phyloP scores from a whole-genome alignment of 2,888 invertebrate genomes.

The Neoitamus cyanurus region DNA sequence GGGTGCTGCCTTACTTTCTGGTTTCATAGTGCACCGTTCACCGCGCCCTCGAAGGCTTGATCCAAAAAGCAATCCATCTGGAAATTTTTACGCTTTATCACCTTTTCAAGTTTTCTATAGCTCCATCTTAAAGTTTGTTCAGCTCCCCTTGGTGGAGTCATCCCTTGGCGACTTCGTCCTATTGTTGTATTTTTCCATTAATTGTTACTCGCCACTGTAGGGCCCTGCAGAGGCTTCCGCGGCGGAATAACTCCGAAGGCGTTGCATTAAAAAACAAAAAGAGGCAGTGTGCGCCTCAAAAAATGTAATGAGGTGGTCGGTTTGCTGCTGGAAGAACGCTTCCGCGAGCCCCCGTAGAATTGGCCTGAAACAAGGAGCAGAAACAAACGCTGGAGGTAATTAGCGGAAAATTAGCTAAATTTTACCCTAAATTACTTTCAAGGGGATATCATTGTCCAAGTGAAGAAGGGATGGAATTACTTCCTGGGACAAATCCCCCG shows the following conservation, averaged over 20 bases:
- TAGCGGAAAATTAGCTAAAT: slow-evolving; percentile 16
- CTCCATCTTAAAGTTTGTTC: not conserved
- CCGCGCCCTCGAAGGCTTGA: not conserved
- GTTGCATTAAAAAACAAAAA: not conserved
- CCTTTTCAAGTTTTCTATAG: not conserved
- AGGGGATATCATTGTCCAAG: not conserved
- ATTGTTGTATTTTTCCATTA: not conserved
- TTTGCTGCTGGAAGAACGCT: not conserved
- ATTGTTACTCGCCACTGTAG: not conserved
- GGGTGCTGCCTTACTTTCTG: not conserved
- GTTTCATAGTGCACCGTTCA: not conserved
- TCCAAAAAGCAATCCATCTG: not conserved
- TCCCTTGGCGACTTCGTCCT: not conserved
- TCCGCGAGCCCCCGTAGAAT: not conserved
- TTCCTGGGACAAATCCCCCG: not conserved
- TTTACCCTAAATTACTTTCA: slow-evolving; percentile 4
- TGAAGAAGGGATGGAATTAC: not conserved
- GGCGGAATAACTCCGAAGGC: not conserved
- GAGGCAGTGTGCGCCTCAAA: not conserved
- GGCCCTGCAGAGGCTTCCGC: not conserved
- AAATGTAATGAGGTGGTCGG: not conserved
- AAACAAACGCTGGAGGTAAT: not conserved
- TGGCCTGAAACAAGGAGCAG: not conserved
- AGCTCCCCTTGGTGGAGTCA: not conserved
- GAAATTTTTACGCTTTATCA: not conserved